Evolutionary conservation across 2,797 vertebrate genomes (phyloP).

Genomic region (Meriones psammophilus): DNA sequence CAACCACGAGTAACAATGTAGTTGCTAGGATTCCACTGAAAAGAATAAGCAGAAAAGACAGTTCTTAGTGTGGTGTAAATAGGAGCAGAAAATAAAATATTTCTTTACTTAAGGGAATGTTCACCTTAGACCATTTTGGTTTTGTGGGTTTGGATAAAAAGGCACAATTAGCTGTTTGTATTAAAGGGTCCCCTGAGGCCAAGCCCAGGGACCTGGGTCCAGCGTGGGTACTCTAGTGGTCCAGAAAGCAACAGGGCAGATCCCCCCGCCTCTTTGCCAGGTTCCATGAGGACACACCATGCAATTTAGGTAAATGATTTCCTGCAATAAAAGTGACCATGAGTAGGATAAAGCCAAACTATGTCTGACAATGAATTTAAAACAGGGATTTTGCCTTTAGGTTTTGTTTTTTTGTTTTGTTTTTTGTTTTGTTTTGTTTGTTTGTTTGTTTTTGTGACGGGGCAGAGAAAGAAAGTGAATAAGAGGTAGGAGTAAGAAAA

Average conservation of each 20-base stretch:
- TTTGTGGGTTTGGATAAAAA: conserved; percentile 36
- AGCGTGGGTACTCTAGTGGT: conserved; percentile 36
- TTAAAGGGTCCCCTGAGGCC: conserved; percentile 32
- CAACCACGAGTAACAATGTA: neutral
- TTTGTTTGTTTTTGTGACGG: too few relatives aligned
- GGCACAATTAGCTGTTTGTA: conserved; percentile 40
- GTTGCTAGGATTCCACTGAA: neutral
- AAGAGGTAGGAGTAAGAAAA: neutral
- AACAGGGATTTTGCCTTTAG: neutral
- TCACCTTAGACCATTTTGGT: conserved; percentile 46
- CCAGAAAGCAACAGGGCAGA: conserved; percentile 80
- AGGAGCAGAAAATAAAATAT: conserved; percentile 38
- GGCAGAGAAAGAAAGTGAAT: neutral
- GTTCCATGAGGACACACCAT: conserved; percentile 42
- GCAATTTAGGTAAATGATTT: conserved; percentile 68
- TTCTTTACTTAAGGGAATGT: neutral
- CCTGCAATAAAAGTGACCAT: conserved; percentile 68
- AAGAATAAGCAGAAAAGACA: conserved; percentile 22
- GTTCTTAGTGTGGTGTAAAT: neutral
- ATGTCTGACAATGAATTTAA: conserved; percentile 7
- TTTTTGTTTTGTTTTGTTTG: neutral
- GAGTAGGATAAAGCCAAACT: conserved; percentile 27
- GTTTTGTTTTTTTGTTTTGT: neutral
- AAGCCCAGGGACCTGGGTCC: conserved; percentile 36
- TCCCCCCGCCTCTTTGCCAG: conserved; percentile 35